Conservation (phyloP, 2,888 invertebrate species). For the Teinopalpus imperialis region DNA sequence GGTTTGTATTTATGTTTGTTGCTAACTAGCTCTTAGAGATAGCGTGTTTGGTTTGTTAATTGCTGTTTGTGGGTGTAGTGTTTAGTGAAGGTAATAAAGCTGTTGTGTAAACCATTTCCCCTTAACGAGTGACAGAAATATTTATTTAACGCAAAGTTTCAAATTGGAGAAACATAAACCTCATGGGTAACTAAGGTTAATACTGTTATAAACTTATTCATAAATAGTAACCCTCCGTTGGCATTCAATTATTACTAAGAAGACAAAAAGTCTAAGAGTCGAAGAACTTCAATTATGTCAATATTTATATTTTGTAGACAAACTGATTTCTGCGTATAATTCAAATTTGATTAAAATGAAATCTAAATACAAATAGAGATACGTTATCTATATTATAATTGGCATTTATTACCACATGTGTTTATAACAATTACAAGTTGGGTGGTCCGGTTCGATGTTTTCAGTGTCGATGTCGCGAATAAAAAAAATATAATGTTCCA, state of each 20-base stretch:
- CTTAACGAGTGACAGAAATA: constrained; percentile 23
- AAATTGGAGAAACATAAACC: constrained; percentile 15
- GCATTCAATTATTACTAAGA: neutral
- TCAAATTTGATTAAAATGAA: constrained; percentile 34
- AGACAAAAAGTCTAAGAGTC: neutral
- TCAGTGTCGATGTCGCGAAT: constrained; percentile 40
- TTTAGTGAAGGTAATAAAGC: constrained; percentile 28
- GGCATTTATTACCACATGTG: constrained; percentile 52
- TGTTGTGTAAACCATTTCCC: constrained; percentile 25
- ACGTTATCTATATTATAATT: constrained; percentile 55
- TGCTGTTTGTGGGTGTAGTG: constrained; percentile 28
- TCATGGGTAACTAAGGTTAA: neutral
- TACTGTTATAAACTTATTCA: neutral
- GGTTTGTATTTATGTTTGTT: constrained; percentile 26
- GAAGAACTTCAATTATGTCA: constrained; percentile 13
- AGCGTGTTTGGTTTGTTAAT: constrained; percentile 31
- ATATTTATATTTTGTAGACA: constrained; percentile 18
- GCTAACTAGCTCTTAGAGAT: constrained; percentile 29
- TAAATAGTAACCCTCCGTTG: neutral
- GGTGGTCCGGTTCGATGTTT: constrained; percentile 43
- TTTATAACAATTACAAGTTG: constrained; percentile 40
- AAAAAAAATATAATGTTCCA: constrained; percentile 38
- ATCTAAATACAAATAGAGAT: constrained; percentile 41
- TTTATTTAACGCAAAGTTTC: constrained; percentile 23
- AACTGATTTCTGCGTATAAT: constrained; percentile 27